phyloP scores from a whole-genome alignment of 2,888 invertebrate species.

The Corbicula japonica region DNA sequence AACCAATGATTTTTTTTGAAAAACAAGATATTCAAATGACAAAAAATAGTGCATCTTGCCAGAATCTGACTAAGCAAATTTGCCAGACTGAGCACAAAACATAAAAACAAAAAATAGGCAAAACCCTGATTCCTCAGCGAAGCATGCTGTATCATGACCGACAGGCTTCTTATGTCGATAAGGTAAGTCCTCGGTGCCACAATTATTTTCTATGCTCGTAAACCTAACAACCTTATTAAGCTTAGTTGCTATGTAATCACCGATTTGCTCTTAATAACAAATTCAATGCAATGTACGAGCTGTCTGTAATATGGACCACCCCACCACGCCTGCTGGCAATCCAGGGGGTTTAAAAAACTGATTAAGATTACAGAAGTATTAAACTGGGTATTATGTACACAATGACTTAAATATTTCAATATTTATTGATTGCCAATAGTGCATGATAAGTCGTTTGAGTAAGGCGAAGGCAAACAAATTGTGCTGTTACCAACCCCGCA shows the following conservation, averaged over 20 bases:
- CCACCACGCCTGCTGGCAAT: slow-evolving; percentile 45
- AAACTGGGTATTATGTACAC: slow-evolving; percentile 45
- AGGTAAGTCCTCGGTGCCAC: no score
- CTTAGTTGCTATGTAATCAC: slow-evolving; percentile 42
- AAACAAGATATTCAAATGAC: no score
- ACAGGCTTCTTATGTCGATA: no score
- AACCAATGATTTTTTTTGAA: no score
- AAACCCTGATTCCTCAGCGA: no score
- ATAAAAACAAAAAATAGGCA: no score
- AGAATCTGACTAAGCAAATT: no score
- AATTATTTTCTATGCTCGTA: no score
- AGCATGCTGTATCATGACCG: no score
- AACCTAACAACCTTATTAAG: slow-evolving; percentile 23
- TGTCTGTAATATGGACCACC: slow-evolving; percentile 25
- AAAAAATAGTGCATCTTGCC: no score
- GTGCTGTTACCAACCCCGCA: slow-evolving; percentile 7
- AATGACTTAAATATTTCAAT: slow-evolving; percentile 54
- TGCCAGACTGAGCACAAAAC: no score
- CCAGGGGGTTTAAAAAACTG: slow-evolving; percentile 62
- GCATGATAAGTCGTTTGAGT: slow-evolving; percentile 11
- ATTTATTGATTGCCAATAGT: slow-evolving; percentile 47
- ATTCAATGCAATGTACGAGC: slow-evolving; percentile 21
- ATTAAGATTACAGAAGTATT: slow-evolving; percentile 58
- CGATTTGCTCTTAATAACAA: slow-evolving; percentile 31
- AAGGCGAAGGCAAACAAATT: slow-evolving; percentile 15